A percentile compares a stretch with the other conserved stretches of the same genome.
Conservation (phyloP, 2,113 vertebrate species). For the Cygnus atratus region DNA sequence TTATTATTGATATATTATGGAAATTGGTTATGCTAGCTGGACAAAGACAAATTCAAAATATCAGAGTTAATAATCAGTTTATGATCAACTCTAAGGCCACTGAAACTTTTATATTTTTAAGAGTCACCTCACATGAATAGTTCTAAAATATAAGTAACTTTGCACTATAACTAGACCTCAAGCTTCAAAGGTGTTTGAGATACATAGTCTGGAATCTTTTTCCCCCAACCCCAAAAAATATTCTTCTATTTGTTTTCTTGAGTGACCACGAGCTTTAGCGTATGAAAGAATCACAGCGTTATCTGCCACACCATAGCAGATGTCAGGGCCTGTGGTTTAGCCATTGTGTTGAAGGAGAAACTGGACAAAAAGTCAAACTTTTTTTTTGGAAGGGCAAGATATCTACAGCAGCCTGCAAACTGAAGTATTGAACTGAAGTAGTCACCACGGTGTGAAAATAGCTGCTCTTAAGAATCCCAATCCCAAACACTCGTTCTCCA, state of each 20-base stretch:
- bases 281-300: not conserved
- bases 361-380: not conserved
- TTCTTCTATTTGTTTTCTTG: not conserved
- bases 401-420: not conserved
- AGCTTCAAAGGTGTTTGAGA: not conserved
- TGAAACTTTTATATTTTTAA: not conserved
- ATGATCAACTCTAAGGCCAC: not conserved
- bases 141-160: not conserved
- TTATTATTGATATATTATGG: not conserved
- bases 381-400: not conserved
- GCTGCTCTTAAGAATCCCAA: not conserved
- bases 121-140: not conserved
- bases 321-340: accelerated
- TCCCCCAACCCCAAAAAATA: not conserved
- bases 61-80: not conserved
- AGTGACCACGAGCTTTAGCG: not conserved
- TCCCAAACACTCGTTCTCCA: not conserved
- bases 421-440: not conserved
- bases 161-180: not conserved
- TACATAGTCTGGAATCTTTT: not conserved
- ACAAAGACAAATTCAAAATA: not conserved
- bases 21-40: not conserved
- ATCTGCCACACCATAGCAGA: not conserved
- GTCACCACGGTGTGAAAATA: not conserved
- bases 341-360: not conserved